phyloP scores from a whole-genome alignment of 2,797 vertebrate genomes.

The Peromyscus eremicus region DNA sequence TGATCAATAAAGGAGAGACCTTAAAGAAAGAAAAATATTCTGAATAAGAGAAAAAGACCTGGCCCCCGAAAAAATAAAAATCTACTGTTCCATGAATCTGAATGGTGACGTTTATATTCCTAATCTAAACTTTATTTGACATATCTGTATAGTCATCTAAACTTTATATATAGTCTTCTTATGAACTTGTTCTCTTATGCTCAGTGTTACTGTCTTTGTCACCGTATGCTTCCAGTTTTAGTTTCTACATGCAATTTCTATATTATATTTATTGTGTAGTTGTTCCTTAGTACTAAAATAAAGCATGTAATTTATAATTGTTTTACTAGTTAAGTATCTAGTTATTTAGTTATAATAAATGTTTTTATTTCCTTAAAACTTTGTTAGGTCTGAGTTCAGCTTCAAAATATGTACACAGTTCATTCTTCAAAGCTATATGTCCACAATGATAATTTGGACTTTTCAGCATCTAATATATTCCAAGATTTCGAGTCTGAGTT shows the following conservation, averaged over 20 bases:
- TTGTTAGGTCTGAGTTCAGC: neutral
- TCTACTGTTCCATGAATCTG: neutral
- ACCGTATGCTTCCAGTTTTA: neutral
- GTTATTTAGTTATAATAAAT: slow-evolving; percentile 48
- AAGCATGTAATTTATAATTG: neutral
- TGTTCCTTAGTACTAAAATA: neutral
- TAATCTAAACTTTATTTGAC: neutral
- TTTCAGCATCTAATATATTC: slow-evolving; percentile 24
- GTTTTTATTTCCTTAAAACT: neutral
- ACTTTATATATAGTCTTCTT: neutral
- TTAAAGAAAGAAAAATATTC: neutral
- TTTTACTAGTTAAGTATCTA: neutral
- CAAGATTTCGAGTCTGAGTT: slow-evolving; percentile 42
- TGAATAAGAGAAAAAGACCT: neutral
- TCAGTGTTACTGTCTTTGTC: neutral
- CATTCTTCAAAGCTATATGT: slow-evolving; percentile 21
- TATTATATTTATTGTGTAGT: neutral
- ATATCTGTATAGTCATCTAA: neutral
- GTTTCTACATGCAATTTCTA: neutral
- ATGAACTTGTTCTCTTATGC: neutral
- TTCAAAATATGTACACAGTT: neutral
- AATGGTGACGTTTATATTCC: neutral
- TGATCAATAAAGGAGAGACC: neutral
- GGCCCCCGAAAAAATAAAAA: neutral
- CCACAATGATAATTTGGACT: neutral